Conservation (phyloP, 2,113 vertebrate genomes). For the Serinus canaria region DNA sequence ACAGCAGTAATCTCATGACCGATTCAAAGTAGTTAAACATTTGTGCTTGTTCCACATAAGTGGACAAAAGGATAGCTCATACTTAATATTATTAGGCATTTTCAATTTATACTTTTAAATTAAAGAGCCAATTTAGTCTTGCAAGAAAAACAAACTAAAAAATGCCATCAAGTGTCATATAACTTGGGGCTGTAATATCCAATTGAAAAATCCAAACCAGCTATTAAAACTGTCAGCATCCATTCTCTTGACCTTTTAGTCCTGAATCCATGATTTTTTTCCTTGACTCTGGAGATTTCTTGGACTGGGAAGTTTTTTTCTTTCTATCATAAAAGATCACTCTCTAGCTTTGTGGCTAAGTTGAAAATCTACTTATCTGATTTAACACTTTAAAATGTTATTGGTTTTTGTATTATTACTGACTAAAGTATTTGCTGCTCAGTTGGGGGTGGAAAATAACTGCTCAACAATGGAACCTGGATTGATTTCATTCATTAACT, state of each 20-base stretch:
- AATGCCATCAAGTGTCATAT: background rate
- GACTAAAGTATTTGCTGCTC: background rate
- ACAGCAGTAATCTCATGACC: background rate
- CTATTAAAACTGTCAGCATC: background rate
- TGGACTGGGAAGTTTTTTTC: background rate
- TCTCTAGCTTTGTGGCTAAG: background rate
- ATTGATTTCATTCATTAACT: conserved; percentile 32
- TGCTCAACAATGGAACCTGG: background rate
- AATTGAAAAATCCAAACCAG: background rate
- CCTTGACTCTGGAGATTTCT: background rate
- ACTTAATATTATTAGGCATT: background rate
- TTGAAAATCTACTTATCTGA: background rate
- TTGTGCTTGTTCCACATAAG: background rate
- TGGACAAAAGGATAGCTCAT: background rate
- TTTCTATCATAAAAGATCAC: background rate
- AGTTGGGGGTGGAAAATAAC: background rate
- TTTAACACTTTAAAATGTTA: conserved; percentile 24
- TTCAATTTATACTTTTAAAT: background rate
- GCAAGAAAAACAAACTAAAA: background rate
- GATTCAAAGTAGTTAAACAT: background rate
- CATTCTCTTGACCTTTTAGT: background rate
- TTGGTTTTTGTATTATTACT: conserved; percentile 7
- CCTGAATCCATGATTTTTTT: background rate
- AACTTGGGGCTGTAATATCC: background rate
- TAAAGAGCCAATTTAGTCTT: background rate